These are phyloP conservation scores for Temnothorax longispinosus DNA, from an alignment of 1,140 invertebrate species.

Conservation along the genomic window DNA sequence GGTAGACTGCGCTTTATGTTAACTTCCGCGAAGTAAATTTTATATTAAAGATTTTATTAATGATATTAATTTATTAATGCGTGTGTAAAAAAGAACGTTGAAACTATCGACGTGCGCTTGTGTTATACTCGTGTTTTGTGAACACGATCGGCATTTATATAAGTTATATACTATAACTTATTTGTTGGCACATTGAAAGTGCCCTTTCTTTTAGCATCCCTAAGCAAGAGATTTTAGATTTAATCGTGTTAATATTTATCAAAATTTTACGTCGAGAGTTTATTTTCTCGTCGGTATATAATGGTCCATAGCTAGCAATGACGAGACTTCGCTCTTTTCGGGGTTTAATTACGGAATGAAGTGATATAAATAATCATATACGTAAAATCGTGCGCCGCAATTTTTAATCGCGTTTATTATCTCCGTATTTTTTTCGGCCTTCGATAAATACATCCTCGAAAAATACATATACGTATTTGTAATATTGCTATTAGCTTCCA, in stretches of 20 bases:
- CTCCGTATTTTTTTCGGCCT: background rate
- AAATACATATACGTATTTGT: background rate
- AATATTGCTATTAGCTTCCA: slow-evolving; percentile 31
- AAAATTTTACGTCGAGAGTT: slow-evolving; percentile 9
- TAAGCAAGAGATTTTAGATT: slow-evolving; percentile 11
- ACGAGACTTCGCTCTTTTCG: background rate
- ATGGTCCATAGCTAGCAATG: background rate
- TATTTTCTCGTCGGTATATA: background rate
- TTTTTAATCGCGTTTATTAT: slow-evolving; percentile 17
- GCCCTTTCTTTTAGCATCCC: background rate
- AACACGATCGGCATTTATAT: background rate
- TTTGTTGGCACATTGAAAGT: background rate
- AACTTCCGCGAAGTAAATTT: slow-evolving; percentile 38
- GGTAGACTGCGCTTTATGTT: slow-evolving; percentile 79
- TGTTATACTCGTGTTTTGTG: background rate
- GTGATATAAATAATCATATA: background rate
- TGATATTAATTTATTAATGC: slow-evolving; percentile 57
- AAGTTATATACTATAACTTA: background rate
- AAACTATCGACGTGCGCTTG: background rate
- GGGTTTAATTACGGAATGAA: background rate
- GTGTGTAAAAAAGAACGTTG: slow-evolving; percentile 9
- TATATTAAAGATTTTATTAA: slow-evolving; percentile 33
- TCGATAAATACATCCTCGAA: background rate
- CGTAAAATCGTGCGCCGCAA: background rate
- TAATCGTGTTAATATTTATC: slow-evolving; percentile 26